Evolutionary conservation across 2,113 vertebrate species (phyloP).

Genomic region (Xiphophorus couchianus): DNA sequence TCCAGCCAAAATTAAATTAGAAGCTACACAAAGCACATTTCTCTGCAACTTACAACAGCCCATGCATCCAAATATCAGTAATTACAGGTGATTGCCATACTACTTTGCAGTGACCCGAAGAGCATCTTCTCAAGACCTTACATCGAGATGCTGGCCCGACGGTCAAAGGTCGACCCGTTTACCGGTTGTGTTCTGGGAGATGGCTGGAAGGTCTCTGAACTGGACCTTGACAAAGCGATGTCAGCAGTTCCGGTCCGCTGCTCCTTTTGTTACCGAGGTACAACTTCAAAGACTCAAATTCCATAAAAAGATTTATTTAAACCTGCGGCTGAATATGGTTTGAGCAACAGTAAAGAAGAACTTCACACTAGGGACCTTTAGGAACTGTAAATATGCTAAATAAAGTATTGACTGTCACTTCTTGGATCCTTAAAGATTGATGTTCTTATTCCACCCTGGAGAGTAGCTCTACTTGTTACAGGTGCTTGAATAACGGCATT

Average conservation of each 20-base stretch:
- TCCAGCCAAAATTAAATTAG: too few relatives aligned
- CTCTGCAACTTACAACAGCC: too few relatives aligned
- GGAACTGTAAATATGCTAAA: neutral
- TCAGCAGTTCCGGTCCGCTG: constrained; percentile 70
- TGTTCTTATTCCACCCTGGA: neutral
- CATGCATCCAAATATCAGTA: neutral
- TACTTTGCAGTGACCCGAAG: constrained; percentile 71
- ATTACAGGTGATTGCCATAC: neutral
- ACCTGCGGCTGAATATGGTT: neutral
- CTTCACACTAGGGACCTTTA: neutral
- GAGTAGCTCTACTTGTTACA: neutral
- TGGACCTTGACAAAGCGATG: constrained; percentile 72
- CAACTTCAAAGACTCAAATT: neutral
- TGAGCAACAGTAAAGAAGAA: neutral
- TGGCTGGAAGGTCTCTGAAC: constrained; percentile 69
- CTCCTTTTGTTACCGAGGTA: constrained; percentile 74
- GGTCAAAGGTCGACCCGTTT: constrained; percentile 74
- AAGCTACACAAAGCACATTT: too few relatives aligned
- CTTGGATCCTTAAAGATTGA: neutral
- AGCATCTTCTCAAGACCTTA: constrained; percentile 73
- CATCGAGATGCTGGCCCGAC: constrained; percentile 70
- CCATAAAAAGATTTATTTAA: neutral
- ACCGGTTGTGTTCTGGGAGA: constrained; percentile 60
- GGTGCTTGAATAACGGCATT: neutral
- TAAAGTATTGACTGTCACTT: fast-evolving